A percentile compares a stretch with the other conserved stretches of the same genome.
phyloP scores from a whole-genome alignment of 2,797 vertebrate species.

The Cossypha polioptera region DNA sequence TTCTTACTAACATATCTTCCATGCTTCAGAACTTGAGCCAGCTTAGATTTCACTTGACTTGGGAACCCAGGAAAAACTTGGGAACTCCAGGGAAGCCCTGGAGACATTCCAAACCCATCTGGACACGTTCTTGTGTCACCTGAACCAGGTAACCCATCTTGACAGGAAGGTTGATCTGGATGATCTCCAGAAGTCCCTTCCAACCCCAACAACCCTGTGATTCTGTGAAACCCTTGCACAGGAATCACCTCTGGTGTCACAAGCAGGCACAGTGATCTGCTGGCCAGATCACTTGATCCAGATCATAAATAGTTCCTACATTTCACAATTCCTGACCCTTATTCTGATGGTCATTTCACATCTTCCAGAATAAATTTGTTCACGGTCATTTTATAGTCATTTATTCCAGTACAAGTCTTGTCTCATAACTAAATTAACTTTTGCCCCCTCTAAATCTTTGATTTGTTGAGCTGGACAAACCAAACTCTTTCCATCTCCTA shows the following conservation, averaged over 20 bases:
- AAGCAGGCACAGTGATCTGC: neutral
- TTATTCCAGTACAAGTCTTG: neutral
- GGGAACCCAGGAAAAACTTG: neutral
- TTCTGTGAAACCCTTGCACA: neutral
- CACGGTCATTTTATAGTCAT: neutral
- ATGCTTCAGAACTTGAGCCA: neutral
- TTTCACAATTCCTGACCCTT: neutral
- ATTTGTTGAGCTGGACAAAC: neutral
- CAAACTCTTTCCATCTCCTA: neutral
- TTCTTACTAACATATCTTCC: neutral
- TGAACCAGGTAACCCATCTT: neutral
- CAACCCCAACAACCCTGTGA: neutral
- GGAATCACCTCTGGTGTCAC: neutral
- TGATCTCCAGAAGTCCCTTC: neutral
- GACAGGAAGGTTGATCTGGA: neutral
- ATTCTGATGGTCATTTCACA: neutral
- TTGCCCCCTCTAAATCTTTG: neutral
- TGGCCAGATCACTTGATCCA: neutral
- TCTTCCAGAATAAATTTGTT: neutral
- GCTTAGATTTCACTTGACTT: neutral
- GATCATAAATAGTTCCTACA: neutral
- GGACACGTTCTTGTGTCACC: fast-evolving
- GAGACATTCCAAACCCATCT: neutral
- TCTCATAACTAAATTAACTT: constrained; percentile 11
- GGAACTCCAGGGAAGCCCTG: neutral